Percentiles rank a stretch among this genome's conserved stretches.
Conservation (phyloP, 64 coral and sea anemone species). For the Stichodactyla helianthus region DNA sequence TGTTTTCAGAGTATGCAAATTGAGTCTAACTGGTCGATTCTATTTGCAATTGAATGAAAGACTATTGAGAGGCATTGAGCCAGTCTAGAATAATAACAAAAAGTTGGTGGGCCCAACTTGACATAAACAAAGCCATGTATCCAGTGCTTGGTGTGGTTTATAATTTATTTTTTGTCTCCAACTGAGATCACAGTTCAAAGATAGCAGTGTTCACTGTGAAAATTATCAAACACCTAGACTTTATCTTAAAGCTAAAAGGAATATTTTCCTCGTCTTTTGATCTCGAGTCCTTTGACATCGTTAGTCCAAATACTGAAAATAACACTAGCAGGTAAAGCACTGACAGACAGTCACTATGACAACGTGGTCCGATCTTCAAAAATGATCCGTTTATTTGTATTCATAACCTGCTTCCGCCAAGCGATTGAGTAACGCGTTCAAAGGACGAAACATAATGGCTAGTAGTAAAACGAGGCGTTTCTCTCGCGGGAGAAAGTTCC, state of each 20-base stretch:
- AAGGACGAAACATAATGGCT: background rate
- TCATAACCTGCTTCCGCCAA: background rate
- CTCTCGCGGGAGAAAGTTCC: constrained; percentile 55
- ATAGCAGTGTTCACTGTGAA: background rate
- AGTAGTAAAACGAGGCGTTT: background rate
- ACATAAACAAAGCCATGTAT: background rate
- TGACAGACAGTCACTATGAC: constrained; percentile 14
- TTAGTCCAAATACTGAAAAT: constrained; percentile 2
- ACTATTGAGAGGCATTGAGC: background rate
- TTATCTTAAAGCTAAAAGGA: background rate
- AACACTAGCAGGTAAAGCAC: background rate
- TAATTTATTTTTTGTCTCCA: background rate
- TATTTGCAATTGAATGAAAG: constrained; percentile 7
- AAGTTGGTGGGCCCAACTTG: background rate
- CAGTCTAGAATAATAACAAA: background rate
- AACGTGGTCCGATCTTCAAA: background rate
- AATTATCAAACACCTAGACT: background rate
- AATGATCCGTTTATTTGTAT: background rate
- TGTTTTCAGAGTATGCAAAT: constrained; percentile 5
- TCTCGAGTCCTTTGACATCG: background rate
- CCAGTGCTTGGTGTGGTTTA: background rate
- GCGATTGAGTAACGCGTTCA: background rate
- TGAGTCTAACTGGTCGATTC: background rate
- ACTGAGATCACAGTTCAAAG: background rate
- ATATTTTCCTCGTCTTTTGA: background rate